Conservation (phyloP, 1,140 invertebrate genomes). For the Procambarus virginalis region DNA sequence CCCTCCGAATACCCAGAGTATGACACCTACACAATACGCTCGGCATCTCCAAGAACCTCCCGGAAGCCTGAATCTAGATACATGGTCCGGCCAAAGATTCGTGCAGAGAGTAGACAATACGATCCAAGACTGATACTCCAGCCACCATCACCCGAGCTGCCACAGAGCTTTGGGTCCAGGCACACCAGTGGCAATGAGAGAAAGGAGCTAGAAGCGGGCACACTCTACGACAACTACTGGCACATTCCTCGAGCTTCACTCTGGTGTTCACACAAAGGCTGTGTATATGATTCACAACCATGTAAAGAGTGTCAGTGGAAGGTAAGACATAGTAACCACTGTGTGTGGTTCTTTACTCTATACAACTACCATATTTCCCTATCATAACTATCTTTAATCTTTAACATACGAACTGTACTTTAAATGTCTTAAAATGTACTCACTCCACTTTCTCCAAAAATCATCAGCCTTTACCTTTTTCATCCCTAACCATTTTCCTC, state of each 20-base stretch:
- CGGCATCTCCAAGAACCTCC: not conserved
- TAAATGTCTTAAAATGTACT: too few relatives aligned
- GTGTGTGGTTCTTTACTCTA: too few relatives aligned
- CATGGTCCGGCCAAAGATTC: constrained; percentile 14
- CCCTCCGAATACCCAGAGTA: constrained; percentile 4
- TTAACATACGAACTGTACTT: too few relatives aligned
- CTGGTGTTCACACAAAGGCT: constrained; percentile 42
- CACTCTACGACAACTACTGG: constrained; percentile 26
- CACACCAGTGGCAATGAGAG: not conserved
- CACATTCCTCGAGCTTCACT: constrained; percentile 57
- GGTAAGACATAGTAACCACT: constrained; percentile 7
- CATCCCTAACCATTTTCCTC: too few relatives aligned
- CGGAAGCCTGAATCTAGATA: constrained; percentile 14
- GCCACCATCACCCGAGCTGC: constrained; percentile 36
- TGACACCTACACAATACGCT: not conserved
- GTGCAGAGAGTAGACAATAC: not conserved
- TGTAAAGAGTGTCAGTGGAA: constrained; percentile 52
- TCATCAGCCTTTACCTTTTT: too few relatives aligned
- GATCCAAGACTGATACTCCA: constrained; percentile 15
- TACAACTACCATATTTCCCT: too few relatives aligned
- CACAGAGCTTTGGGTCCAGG: not conserved
- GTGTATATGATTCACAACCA: constrained; percentile 16
- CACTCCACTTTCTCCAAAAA: too few relatives aligned
- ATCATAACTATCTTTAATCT: too few relatives aligned
- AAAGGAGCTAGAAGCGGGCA: not conserved